Evolutionary conservation across 1,140 invertebrate genomes (phyloP).

Genomic region (Lepeophtheirus salmonis): DNA sequence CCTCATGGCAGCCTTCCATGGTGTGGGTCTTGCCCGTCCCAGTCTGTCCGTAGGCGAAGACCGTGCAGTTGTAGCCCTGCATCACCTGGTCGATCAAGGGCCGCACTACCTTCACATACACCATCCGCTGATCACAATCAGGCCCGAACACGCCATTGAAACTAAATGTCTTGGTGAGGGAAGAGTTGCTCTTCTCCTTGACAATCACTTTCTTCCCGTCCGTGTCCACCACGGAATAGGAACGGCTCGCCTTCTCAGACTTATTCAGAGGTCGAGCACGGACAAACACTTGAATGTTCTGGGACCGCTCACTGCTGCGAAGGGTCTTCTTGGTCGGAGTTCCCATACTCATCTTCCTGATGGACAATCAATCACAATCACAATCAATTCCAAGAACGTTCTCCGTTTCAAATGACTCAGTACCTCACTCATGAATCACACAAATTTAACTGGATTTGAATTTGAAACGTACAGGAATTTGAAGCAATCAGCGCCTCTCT

Average conservation of each 20-base stretch:
- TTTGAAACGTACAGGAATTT: not conserved
- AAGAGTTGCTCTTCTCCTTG: conserved; percentile 43
- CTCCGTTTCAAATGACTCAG: too few relatives aligned
- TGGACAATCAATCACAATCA: not conserved
- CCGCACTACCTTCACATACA: conserved; percentile 69
- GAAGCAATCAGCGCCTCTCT: not conserved
- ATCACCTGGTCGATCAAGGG: conserved; percentile 79
- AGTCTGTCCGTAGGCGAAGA: conserved; percentile 96
- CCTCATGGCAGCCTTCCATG: conserved; percentile 65
- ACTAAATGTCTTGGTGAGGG: conserved; percentile 57
- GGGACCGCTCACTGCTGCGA: conserved; percentile 19
- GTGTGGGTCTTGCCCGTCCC: conserved; percentile 91
- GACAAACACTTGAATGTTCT: conserved; percentile 74
- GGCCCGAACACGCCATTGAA: conserved; percentile 70
- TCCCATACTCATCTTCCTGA: not conserved
- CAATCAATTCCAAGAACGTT: too few relatives aligned
- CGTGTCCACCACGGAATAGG: conserved; percentile 45
- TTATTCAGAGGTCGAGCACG: conserved; percentile 57
- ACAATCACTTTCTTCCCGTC: conserved; percentile 47
- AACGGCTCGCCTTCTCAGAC: conserved; percentile 45
- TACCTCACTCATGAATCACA: not conserved
- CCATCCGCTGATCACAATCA: conserved; percentile 48
- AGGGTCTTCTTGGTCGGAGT: not conserved
- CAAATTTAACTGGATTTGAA: not conserved
- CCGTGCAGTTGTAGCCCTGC: conserved; percentile 87